phyloP scores from a whole-genome alignment of 2,888 invertebrate genomes.

The Prenolepis imparis region DNA sequence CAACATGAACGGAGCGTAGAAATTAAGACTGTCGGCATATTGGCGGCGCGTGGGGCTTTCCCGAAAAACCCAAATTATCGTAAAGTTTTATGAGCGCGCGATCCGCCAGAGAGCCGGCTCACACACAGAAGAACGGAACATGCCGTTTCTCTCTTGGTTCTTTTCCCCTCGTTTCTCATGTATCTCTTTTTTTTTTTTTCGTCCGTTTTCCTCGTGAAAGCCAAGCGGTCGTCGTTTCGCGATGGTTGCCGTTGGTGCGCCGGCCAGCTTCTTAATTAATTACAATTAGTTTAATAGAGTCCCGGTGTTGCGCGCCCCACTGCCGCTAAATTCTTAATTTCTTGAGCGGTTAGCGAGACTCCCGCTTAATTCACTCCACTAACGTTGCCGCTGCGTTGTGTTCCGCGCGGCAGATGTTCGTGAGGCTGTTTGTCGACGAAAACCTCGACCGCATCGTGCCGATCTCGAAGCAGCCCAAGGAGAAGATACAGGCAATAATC shows the following conservation, averaged over 20 bases:
- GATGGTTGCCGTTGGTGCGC: constrained; percentile 42
- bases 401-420: constrained; percentile 93
- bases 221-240: constrained; percentile 46
- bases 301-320: constrained; percentile 75
- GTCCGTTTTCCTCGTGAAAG: constrained; percentile 52
- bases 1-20: constrained; percentile 28
- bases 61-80: constrained; percentile 71
- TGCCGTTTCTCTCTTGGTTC: constrained; percentile 41
- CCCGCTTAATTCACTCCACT: constrained; percentile 68
- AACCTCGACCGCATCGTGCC: constrained; percentile 98
- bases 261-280: constrained; percentile 82
- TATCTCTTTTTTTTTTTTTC: constrained; percentile 50
- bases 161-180: constrained; percentile 20
- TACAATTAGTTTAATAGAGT: constrained; percentile 85
- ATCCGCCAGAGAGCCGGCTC: constrained; percentile 37
- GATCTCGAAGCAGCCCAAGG: constrained; percentile 98
- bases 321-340: constrained; percentile 80
- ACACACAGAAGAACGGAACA: neutral
- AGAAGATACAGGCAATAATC: constrained; percentile 98
- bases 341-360: constrained; percentile 70
- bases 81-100: constrained; percentile 70
- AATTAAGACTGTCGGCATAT: constrained; percentile 55
- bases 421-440: constrained; percentile 98
- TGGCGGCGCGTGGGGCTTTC: constrained; percentile 48
- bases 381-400: constrained; percentile 59